These are phyloP conservation scores for Drosophila punjabiensis DNA, from an alignment of 1,140 invertebrate genomes.

Conservation along the genomic window DNA sequence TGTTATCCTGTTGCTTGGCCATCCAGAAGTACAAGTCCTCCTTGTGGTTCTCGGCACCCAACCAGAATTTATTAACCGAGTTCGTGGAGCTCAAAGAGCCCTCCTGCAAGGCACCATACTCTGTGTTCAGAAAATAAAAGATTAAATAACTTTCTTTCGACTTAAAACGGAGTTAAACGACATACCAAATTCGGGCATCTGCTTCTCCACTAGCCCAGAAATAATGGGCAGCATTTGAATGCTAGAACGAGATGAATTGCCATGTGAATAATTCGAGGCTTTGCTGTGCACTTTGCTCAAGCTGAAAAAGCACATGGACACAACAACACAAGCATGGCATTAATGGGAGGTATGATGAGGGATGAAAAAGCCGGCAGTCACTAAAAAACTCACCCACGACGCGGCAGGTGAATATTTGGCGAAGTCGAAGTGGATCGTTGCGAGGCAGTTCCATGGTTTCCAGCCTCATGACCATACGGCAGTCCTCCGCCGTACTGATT, in stretches of 20 bases:
- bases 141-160: neutral
- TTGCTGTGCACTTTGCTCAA: conserved; percentile 77
- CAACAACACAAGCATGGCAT: conserved; percentile 36
- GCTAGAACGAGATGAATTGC: conserved; percentile 85
- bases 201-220: conserved; percentile 83
- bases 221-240: conserved; percentile 85
- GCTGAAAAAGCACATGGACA: conserved; percentile 49
- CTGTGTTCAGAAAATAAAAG: conserved; percentile 78
- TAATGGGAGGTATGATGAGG: conserved; percentile 25
- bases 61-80: conserved; percentile 86
- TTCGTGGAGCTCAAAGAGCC: conserved; percentile 87
- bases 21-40: conserved; percentile 98
- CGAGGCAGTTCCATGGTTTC: conserved; percentile 59
- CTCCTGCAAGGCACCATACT: conserved; percentile 91
- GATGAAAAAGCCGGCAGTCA: conserved; percentile 24
- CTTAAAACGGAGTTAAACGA: neutral
- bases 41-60: conserved; percentile 86
- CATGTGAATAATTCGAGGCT: conserved; percentile 82
- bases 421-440: conserved; percentile 77
- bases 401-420: conserved; percentile 76
- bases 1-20: conserved; percentile 94
- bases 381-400: conserved; percentile 73
- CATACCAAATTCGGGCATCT: conserved; percentile 80
- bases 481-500: conserved; percentile 73
- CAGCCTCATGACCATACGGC: conserved; percentile 63